Evolutionary conservation across 2,888 invertebrate genomes (phyloP), one percentile per base, ranked within the genome.

Genomic region (Lordiphosa fenestrarum): DNA sequence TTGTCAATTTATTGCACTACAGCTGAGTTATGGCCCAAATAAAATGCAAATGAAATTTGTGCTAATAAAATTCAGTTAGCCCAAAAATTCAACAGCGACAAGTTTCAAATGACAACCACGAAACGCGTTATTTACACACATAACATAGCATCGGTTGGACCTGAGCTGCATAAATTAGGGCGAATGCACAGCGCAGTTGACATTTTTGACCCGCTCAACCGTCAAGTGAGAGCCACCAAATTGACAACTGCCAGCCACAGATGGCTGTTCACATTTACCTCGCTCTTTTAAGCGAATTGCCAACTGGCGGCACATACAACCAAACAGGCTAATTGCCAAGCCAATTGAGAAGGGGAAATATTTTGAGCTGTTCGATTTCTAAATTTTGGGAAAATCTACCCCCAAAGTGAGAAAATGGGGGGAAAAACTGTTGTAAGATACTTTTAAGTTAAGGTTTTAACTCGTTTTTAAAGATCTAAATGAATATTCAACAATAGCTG

Each of bases 51-150:
- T 78, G 69, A 74, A 71, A 77, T 82, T 84, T 68, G 50, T 62
- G 74, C 82, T 78, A 78, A 82, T 84, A 84, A 78, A 84, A 82
- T 82, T 77, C 77, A 78, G 84, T 84, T 84, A 65, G 59, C 41
- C 60, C 53, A 42, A 64, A 44, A 52, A 54, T 61, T 62, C 46
- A 52, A 62, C 58, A 53, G 44, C 37, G 37, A 35, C 62, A 63
- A 54, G 35, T 44, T 53, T 61, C 52, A 69, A 62, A 62, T 55
- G 62, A 56, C 66, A 48, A 46, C 53, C 55, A 47, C 39, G 68
- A 50, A 77, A 78, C 55, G 68, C 55, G 69, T 58, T 78, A 82
- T 77, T 81, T 78, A 39, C 51, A 36, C 12, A 39, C 51, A 19
- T 10, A 36, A 21, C 30, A n/a, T 7, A 21, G 40, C 36, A 51